Conservation (phyloP, 2,797 vertebrate genomes). For the Setipinna tenuifilis region DNA sequence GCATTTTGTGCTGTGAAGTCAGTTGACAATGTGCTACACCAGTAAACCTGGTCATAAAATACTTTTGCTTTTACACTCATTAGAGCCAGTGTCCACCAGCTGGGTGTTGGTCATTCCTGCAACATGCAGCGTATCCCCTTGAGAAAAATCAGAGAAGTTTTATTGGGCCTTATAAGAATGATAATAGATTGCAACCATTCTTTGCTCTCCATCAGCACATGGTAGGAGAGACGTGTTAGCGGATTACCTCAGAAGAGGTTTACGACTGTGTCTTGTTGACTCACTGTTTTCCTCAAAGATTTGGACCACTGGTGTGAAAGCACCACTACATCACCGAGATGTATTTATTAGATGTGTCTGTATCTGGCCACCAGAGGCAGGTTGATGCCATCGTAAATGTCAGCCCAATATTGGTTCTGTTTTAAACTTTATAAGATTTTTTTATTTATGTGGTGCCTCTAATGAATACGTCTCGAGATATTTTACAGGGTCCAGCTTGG, state of each 20-base stretch:
- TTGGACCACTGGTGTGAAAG: too few species aligned
- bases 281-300: too few species aligned
- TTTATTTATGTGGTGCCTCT: too few species aligned
- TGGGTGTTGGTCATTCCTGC: not conserved
- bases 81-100: not conserved
- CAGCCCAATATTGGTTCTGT: too few species aligned
- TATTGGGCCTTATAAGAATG: not conserved
- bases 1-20: not conserved
- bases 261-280: too few species aligned
- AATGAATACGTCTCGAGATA: too few species aligned
- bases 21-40: slow-evolving; percentile 9
- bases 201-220: not conserved
- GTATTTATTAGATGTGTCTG: too few species aligned
- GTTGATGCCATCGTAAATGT: not conserved
- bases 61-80: not conserved
- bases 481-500: too few species aligned
- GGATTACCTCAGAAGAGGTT: too few species aligned
- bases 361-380: not conserved
- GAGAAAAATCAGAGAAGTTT: not conserved
- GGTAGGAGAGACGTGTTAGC: not conserved
- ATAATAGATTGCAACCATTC: not conserved
- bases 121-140: not conserved
- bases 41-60: slow-evolving; percentile 2
- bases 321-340: too few species aligned
- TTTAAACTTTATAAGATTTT: too few species aligned